These are phyloP conservation scores for Girardia tigrina DNA, from an alignment of 2,888 invertebrate genomes.

Conservation along the genomic window DNA sequence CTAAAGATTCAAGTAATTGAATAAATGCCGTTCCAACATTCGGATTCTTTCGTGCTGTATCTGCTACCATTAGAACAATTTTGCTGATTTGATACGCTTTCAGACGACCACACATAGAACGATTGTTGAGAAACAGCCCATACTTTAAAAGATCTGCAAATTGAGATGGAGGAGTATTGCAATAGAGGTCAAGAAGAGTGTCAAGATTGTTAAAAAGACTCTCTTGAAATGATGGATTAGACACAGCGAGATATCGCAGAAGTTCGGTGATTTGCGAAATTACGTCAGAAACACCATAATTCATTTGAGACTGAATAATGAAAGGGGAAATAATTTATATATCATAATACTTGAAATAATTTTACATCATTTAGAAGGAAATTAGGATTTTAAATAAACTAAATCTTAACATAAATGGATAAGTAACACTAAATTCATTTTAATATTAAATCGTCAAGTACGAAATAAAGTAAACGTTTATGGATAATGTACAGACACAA, in stretches of 20 bases:
- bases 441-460: too few species aligned
- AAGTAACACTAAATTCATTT: too few species aligned
- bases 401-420: too few species aligned
- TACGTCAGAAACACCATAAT: background rate
- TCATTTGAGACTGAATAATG: background rate
- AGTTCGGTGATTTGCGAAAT: background rate
- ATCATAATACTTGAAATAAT: too few species aligned
- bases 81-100: background rate
- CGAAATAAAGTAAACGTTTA: too few species aligned
- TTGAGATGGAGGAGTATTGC: background rate
- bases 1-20: background rate
- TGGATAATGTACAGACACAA: too few species aligned
- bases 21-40: background rate
- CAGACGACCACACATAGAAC: background rate
- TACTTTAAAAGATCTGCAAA: background rate
- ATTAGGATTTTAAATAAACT: too few species aligned
- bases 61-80: background rate
- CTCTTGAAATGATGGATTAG: background rate
- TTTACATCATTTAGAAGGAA: too few species aligned
- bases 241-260: background rate
- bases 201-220: background rate
- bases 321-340: too few species aligned
- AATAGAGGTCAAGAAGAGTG: background rate
- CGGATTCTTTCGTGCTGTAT: background rate
- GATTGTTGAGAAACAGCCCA: background rate